Conservation (phyloP, 2,888 invertebrate genomes). For the Tachystola acroxantha region DNA sequence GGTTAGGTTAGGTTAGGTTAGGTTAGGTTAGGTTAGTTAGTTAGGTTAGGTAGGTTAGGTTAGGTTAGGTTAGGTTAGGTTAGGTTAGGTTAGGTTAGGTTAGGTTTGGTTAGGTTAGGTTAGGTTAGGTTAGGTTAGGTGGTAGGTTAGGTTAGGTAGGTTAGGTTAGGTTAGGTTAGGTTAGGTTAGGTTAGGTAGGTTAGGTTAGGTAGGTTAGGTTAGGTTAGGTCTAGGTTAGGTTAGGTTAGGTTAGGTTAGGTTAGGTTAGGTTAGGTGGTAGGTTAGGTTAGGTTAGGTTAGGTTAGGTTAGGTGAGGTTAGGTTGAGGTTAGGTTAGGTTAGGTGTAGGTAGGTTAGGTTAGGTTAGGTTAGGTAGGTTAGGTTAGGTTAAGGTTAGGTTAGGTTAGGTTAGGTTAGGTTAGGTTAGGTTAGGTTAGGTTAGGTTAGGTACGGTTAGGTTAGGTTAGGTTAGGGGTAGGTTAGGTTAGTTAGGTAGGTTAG, state of each 20-base stretch:
- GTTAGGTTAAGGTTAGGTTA: constrained; percentile 18
- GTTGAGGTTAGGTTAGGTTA: constrained; percentile 21
- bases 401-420: constrained; percentile 18
- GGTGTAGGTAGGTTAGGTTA: constrained; percentile 21
- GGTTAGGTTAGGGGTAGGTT: constrained; percentile 24
- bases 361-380: constrained; percentile 24
- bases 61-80: constrained; percentile 9
- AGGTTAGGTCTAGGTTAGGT: constrained; percentile 17
- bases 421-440: constrained; percentile 19
- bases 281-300: constrained; percentile 23
- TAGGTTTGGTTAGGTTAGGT: constrained; percentile 13
- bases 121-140: constrained; percentile 21
- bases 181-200: constrained; percentile 15
- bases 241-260: constrained; percentile 21
- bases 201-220: constrained; percentile 20
- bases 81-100: constrained; percentile 8
- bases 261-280: constrained; percentile 24
- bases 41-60: constrained; percentile 11
- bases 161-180: constrained; percentile 5
- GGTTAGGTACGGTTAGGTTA: constrained; percentile 24
- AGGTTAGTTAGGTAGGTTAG: constrained; percentile 19
- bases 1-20: constrained; percentile 16
- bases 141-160: constrained; percentile 14
- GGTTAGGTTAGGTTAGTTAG: constrained; percentile 15
- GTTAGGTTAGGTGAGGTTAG: constrained; percentile 17